phyloP scores from a whole-genome alignment of 1,140 invertebrate species.

The Aphis gossypii region DNA sequence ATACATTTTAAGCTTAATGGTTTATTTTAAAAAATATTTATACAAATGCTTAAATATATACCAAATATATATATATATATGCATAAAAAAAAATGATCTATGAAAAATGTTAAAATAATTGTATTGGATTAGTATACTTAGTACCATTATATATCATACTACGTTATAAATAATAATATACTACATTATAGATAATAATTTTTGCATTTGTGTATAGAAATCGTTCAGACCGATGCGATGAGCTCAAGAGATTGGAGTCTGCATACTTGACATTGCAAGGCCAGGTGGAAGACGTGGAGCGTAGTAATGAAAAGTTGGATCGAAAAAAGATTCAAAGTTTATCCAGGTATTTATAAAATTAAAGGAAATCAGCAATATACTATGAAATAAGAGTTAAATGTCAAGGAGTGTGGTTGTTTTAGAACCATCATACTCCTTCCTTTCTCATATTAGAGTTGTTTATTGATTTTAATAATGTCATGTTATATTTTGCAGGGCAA shows the following conservation, averaged over 20 bases:
- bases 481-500: not conserved
- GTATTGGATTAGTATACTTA: too few species aligned
- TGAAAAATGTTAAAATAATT: not conserved
- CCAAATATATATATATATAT: not conserved
- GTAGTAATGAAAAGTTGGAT: not conserved
- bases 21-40: not conserved
- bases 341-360: not conserved
- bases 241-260: slow-evolving; percentile 22
- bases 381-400: not conserved
- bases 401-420: not conserved
- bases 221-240: slow-evolving; percentile 17
- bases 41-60: not conserved
- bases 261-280: not conserved
- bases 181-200: not conserved
- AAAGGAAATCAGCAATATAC: not conserved
- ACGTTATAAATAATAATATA: too few species aligned
- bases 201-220: not conserved
- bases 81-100: not conserved
- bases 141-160: too few species aligned
- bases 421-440: not conserved
- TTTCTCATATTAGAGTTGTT: not conserved
- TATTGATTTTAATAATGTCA: not conserved
- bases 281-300: not conserved
- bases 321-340: not conserved
- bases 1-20: not conserved